Base-by-base conservation (phyloP, 2,888 invertebrate genomes). In the Operophtera brumata region DNA sequence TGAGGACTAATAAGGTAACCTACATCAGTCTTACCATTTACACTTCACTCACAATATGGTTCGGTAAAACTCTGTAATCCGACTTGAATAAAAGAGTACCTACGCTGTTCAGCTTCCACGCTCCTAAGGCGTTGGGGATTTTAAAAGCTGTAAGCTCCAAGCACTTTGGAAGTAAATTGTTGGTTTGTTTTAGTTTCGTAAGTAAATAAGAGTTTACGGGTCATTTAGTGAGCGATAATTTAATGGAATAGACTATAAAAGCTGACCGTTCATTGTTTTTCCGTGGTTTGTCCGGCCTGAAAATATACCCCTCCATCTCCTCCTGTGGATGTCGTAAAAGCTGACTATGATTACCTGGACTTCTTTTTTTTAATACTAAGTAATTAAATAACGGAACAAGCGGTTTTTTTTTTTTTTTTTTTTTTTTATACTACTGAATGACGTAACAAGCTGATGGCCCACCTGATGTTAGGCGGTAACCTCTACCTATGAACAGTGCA, bases 1-100 rank as follows among this genome's bases (percentile, higher is more conserved):
- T n/a, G n/a, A n/a, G n/a, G n/a, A 20, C 20, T 20, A 20, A 3
- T 20, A 20, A 3, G 2, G 4, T 20, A 20, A 20, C 4, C 20
- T 20, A 20, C 36, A 36, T 30, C n/a, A 36, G 36, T 36, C n/a
- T 36, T 12, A 8, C 12, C 36, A 43, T 43, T 28, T 35, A 10
- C 36, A 47, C 48, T 48, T 36, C 40, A 13, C 45, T 54, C 47
- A 44, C 28, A 39, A 14, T 9, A 12, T 28, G n/a, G 11, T 47
- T 25, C 43, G n/a, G 36, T 25, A 26, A 43, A 59, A 64, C 58
- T 65, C 67, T 61, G 61, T 63, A 65, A 67, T 62, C 66, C 63
- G 61, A 57, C 57, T 58, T 46, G 51, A 55, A 59, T 56, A 56
- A 62, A 59, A 61, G 59, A 58, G 57, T 53, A 55, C n/a, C n/a